Evolutionary conservation across 2,888 invertebrate species (phyloP).

Genomic region (Eupithecia abbreviata): DNA sequence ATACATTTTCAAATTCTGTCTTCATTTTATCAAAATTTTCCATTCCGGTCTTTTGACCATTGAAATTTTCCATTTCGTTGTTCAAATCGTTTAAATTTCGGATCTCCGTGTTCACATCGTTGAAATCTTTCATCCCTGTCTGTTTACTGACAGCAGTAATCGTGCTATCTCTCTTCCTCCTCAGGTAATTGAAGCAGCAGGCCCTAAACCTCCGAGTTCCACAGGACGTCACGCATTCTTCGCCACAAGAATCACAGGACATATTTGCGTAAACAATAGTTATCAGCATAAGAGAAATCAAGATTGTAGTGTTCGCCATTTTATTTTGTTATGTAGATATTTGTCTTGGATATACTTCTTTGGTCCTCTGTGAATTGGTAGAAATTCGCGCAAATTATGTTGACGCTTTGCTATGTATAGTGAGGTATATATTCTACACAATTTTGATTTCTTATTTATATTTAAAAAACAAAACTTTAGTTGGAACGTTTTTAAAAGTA

Average conservation of each 20-base stretch:
- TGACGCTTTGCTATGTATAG: no score
- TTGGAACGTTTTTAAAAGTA: background rate
- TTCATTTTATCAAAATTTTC: background rate
- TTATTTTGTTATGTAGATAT: background rate
- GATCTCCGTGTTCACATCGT: background rate
- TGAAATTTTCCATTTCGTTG: background rate
- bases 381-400: no score
- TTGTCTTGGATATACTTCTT: no score
- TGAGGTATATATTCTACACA: no score
- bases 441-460: no score
- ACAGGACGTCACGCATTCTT: conserved; percentile 84
- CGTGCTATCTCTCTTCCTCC: conserved; percentile 53
- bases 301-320: conserved; percentile 10
- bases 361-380: no score
- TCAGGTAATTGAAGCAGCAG: conserved; percentile 87
- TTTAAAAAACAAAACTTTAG: background rate
- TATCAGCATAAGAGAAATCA: conserved; percentile 13
- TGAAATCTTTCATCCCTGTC: background rate
- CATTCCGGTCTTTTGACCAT: background rate
- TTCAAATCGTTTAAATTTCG: background rate
- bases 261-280: conserved; percentile 19
- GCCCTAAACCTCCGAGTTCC: conserved; percentile 85
- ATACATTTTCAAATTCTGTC: background rate
- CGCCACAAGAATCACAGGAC: conserved; percentile 80
- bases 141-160: background rate